Base-by-base conservation (phyloP, 2,888 invertebrate genomes). In the Eupelmus urozonus region DNA sequence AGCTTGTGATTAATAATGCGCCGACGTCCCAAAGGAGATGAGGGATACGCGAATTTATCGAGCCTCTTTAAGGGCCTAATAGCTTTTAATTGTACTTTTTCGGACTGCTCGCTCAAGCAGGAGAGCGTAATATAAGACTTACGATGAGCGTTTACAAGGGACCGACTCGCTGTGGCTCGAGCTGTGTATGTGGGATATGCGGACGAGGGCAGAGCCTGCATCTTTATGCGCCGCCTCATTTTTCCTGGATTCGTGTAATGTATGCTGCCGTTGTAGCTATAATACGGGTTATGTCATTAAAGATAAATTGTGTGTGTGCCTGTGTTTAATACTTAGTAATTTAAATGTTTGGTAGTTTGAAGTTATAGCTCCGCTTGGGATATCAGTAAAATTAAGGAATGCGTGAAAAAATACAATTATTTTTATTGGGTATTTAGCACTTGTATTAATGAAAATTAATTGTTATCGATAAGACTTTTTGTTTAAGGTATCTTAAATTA, bases 31-130 rank as follows among this genome's bases (percentile, higher is more conserved):
- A 20, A 63, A 40, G 42, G 63, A 74, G 59, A 78, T 71, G 72
- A 67, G 72, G 72, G 62, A 51, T 63, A 45, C 67, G 76, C 76
- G 57, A 76, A 80, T 80, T 77, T 80, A 77, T 80, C 77, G 80
- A 69, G 45, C 13, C 23, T 63, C 45, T 75, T 74, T 40, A 77
- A 42, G n/a, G 42, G 67, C 49, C 74, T 77, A 80, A 77, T 77
- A 66, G 77, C 49, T 75, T 80, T 77, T 80, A 80, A 80, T 80
- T 80, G 77, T 71, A 40, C 69, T 27, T 59, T 65, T 69, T 76
- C 42, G 55, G 4, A 34, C 16, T 25, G 4, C 5, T 42, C 23
- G 18, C 18, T 23, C 11, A 18, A 59, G 49, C 4, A 4, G 55
- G 49, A n/a, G 4, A 13, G 2, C 18, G 29, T 29, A 55, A 29